Evolutionary conservation across 2,113 vertebrate species (phyloP), one percentile per base, ranked within the genome.

Genomic region (Colistium nudipinnis): DNA sequence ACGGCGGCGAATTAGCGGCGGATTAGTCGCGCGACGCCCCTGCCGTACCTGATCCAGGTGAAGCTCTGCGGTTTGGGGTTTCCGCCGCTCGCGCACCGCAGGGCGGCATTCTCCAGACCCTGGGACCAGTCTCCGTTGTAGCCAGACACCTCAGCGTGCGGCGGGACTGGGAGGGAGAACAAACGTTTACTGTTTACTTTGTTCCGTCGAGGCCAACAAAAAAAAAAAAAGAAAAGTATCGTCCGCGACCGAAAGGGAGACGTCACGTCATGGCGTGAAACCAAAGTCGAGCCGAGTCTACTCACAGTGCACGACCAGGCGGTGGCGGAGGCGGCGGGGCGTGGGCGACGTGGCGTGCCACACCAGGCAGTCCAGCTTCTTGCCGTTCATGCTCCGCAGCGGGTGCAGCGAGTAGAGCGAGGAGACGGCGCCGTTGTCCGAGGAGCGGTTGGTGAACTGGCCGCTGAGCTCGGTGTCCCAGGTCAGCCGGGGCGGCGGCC

Each of bases 381-480:
- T 93, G 20, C 95, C 94, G 0, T 97, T 94, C 95, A 98, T 95
- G 83, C 80, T 83, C 54, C 95, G 92, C 51, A 93, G 88, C 0
- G 96, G 96, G 70, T 96, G 92, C 74, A 98, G 88, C 35, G 84
- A 94, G 90, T 90, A 98, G 33, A 94, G 86, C 11, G 89, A 93
- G 19, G 94, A 93, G 67, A 96, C 88, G 0, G 92, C 90, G 0
- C 93, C 89, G 0, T 89, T 95, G 31, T 94, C 93, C 0, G 85
- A 73, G 30, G 93, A 90, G 4, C 81, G 86, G 28, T 90, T 93
- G 54, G 48, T 59, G 0, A 80, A 49, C 4, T 89, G 88, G 67
- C 96, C 96, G 0, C 76, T 70, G 68, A 97, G 93, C 0, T 94
- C 94, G 0, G 95, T 95, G 82, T 96, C 94, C 96, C 96, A 98